A percentile compares a stretch with the other conserved stretches of the same genome.
phyloP scores from a whole-genome alignment of 2,888 invertebrate species.

The Macaria liturata region DNA sequence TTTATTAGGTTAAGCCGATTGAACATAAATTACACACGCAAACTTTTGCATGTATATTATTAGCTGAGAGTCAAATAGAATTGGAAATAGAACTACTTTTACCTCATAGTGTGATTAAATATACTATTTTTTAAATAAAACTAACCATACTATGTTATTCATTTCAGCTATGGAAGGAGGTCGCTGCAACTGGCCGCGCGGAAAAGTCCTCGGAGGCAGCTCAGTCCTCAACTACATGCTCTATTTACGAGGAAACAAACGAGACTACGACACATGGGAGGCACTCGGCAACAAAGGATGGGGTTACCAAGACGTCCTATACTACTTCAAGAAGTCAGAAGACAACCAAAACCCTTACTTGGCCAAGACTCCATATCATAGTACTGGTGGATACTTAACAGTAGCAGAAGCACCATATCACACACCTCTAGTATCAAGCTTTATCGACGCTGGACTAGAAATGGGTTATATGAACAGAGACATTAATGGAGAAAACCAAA shows the following conservation, averaged over 20 bases:
- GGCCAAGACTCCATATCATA: constrained; percentile 90
- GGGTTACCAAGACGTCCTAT: constrained; percentile 90
- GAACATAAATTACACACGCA: too few species aligned
- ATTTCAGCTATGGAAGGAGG: constrained; percentile 91
- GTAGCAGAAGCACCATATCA: constrained; percentile 94
- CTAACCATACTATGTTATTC: background rate
- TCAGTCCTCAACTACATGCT: constrained; percentile 96
- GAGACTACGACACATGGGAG: constrained; percentile 96
- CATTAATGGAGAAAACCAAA: constrained; percentile 93
- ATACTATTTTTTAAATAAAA: too few species aligned
- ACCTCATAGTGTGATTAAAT: too few species aligned
- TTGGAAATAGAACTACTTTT: too few species aligned
- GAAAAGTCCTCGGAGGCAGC: constrained; percentile 95
- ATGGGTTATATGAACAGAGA: constrained; percentile 94
- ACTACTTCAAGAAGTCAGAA: constrained; percentile 95
- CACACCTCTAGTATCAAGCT: constrained; percentile 91
- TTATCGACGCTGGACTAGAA: constrained; percentile 92
- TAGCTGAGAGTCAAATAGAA: too few species aligned
- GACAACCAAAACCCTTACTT: constrained; percentile 94
- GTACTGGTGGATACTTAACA: constrained; percentile 91
- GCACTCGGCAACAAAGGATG: constrained; percentile 93
- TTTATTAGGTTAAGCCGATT: too few species aligned
- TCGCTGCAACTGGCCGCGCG: constrained; percentile 95
- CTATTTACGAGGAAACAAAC: constrained; percentile 93
- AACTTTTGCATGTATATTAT: too few species aligned